A percentile compares a stretch with the other conserved stretches of the same genome.
Evolutionary conservation across 2,797 vertebrate species (phyloP).

Genomic region (Notolabrus celidotus): DNA sequence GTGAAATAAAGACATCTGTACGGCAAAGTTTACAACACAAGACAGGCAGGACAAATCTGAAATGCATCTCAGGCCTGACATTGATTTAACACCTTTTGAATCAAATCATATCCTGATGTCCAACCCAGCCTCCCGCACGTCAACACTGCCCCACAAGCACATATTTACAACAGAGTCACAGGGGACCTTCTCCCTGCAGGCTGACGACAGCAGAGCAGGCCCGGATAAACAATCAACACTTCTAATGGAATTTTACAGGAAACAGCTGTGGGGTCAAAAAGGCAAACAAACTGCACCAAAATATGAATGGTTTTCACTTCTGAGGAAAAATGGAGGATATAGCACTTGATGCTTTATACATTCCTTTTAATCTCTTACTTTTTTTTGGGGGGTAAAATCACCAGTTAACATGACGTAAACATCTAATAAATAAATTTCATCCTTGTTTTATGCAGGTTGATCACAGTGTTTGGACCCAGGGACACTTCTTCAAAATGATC

Average conservation of each 20-base stretch:
- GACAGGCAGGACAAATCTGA: background rate
- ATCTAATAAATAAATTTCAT: no score
- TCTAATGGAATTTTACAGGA: constrained; percentile 67
- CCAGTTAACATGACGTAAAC: background rate
- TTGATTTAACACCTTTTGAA: constrained; percentile 7
- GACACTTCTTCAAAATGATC: no score
- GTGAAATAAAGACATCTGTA: constrained; percentile 44
- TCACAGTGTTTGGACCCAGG: no score
- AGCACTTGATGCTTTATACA: background rate
- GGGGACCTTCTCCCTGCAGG: constrained; percentile 32
- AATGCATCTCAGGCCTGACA: background rate
- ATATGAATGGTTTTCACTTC: constrained; percentile 20
- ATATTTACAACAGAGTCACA: constrained; percentile 19
- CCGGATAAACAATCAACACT: constrained; percentile 70
- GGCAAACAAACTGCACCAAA: constrained; percentile 42
- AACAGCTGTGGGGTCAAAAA: constrained; percentile 69
- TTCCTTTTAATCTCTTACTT: background rate
- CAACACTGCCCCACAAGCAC: constrained; percentile 17
- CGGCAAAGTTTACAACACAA: constrained; percentile 8
- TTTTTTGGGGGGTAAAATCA: background rate
- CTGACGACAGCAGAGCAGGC: constrained; percentile 41
- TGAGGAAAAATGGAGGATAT: background rate
- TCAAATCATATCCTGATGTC: background rate
- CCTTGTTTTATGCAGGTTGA: background rate
- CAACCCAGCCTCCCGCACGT: background rate